Evolutionary conservation across 2,113 vertebrate genomes (phyloP), one percentile per base, ranked within the genome.

Genomic region (Lampris megalopsis): DNA sequence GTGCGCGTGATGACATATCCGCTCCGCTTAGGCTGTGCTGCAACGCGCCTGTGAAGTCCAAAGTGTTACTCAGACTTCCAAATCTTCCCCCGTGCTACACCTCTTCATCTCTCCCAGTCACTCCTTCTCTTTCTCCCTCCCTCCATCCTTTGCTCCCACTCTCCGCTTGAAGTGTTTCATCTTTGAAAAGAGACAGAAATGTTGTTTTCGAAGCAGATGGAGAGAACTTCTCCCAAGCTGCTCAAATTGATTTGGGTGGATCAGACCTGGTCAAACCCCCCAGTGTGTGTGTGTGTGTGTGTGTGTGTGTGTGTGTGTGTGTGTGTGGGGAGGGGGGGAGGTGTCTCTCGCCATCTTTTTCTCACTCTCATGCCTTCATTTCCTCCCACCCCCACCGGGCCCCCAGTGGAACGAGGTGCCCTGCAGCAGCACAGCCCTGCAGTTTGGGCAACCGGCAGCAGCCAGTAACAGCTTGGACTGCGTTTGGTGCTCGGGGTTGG

Each of bases 191-290:
- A 68, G 56, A 77, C 42, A 61, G 64, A 50, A 11, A n/a, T 8
- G 5, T 58, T 6, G 24, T 56, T 71, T 72, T 79, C 77, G 66
- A 67, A 80, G 73, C 63, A 2, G 47, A 9, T 63, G 59, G 69
- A 63, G 67, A 6, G 8, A 58, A 57, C 24, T 42, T 42, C 68
- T 83, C 73, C 60, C 59, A 36, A 73, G 82, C 82, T 73, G 75
- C 68, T 68, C 6, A 11, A 71, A 83, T 81, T 66, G 84, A 81
- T 86, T 78, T 68, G 72, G 68, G 43, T 43, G 24, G 43, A 36
- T 35, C 73, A 64, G 68, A 80, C 76, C 78, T 70, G 49, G 50
- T 71, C 68, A 63, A 2, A 37, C 59, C 58, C 71, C 61, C 75
- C 62, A 7, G 47, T 68, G 45, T 66, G 13, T 37, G 7, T 36